Evolutionary conservation across 2,888 invertebrate genomes (phyloP), one percentile per base, ranked within the genome.

Genomic region (Choreutis nemorana): DNA sequence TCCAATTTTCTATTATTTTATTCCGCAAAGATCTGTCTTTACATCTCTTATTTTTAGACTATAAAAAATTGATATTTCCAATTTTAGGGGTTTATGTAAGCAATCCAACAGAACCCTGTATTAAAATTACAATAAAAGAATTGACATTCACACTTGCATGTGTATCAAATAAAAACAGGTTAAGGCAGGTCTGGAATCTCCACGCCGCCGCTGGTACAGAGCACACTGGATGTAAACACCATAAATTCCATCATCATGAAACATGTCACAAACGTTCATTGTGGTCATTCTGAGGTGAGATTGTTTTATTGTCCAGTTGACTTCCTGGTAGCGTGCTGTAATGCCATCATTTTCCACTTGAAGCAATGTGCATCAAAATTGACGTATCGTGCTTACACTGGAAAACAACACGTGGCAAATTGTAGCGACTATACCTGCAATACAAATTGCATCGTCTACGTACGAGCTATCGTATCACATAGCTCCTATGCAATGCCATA

Each of bases 341-440:
- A 44, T 39, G 51, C 44, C 40, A 53, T 50, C 35, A 63, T 62
- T 61, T 59, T 53, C 57, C 63, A 63, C 58, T 63, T 63, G 51
- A 56, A 54, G 40, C 46, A 42, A 47, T 50, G 2, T 26, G 26
- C 26, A 26, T 26, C 45, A 44, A 53, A 44, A 52, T 50, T 41
- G 39, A 45, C 40, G 43, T 41, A 42, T 5, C 5, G 5, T 6
- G 5, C 5, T 8, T 6, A 18, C 18, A 18, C 8, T 18, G 18
- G 5, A 18, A 18, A 5, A 18, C 5, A 18, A 18, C 8, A 18
- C 18, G 18, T 18, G 8, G 4, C 8, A 18, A 18, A 18, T 18
- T 18, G 8, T 18, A 6, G 18, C 18, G 8, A 6, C 18, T 18
- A 18, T 8, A 18, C 8, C 5, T 18, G 18, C 8, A 18, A 6